These are phyloP conservation scores for Liparis tanakae DNA, from an alignment of 2,797 vertebrate species.

Conservation along the genomic window DNA sequence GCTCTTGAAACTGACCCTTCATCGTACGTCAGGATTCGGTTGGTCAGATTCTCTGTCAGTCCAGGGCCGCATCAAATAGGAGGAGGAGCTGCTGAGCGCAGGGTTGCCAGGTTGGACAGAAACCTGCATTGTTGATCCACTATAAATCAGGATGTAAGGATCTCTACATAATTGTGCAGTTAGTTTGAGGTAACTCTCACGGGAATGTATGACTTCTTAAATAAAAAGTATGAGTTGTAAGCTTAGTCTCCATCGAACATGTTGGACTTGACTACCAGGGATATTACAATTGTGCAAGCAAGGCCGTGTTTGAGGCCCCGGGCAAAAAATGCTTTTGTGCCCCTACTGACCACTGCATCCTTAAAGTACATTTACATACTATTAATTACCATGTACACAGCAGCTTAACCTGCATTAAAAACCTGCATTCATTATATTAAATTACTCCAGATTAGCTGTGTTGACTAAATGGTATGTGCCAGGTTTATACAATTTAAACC, in stretches of 20 bases:
- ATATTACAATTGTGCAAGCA: neutral
- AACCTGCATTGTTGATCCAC: neutral
- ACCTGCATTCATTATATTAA: neutral
- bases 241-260: neutral
- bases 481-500: neutral
- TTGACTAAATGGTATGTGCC: neutral
- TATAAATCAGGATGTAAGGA: neutral
- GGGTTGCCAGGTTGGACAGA: constrained; percentile 56
- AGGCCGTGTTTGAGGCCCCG: neutral
- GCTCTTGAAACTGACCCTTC: neutral
- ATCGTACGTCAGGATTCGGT: constrained; percentile 8
- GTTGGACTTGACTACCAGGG: neutral
- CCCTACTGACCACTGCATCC: neutral
- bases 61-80: constrained; percentile 25
- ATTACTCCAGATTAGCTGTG: neutral
- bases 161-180: neutral
- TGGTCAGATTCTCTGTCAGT: constrained; percentile 47
- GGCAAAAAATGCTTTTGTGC: too few species aligned
- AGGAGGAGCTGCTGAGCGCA: neutral
- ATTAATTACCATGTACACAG: too few species aligned
- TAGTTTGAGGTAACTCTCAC: neutral
- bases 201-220: neutral
- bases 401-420: too few species aligned
- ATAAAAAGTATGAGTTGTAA: neutral
- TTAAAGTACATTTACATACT: neutral